Evolutionary conservation across 2,888 invertebrate genomes (phyloP).

Genomic region (Parascotia fuliginaria): DNA sequence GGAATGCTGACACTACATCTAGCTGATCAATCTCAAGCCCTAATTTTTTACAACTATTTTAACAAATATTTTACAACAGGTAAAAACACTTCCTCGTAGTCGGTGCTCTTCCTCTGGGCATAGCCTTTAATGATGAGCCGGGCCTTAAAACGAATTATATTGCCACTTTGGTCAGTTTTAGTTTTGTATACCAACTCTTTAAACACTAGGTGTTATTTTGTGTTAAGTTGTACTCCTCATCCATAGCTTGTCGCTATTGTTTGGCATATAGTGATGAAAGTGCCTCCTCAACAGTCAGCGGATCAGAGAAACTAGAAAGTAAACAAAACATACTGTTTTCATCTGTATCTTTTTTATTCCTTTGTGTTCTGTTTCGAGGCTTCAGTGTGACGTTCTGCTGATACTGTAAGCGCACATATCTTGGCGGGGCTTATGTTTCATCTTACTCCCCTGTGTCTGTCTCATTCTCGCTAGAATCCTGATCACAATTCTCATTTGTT

Average conservation of each 20-base stretch:
- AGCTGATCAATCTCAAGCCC: slow-evolving; percentile 12
- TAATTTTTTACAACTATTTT: slow-evolving; percentile 30
- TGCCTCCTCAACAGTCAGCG: slow-evolving; percentile 21
- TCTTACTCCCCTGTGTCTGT: too few species aligned
- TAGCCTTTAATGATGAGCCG: background rate
- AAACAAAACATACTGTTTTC: slow-evolving; percentile 20
- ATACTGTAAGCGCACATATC: too few species aligned
- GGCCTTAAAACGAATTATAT: background rate
- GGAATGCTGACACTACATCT: background rate
- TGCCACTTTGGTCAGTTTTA: background rate
- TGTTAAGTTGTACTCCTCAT: background rate
- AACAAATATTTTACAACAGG: slow-evolving; percentile 5
- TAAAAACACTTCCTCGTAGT: background rate
- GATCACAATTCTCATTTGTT: too few species aligned
- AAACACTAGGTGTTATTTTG: background rate
- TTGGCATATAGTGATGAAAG: slow-evolving; percentile 19
- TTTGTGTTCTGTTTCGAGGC: slow-evolving; percentile 2
- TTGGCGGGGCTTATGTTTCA: too few species aligned
- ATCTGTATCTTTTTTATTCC: background rate
- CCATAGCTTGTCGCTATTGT: slow-evolving; percentile 16
- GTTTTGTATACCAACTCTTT: background rate
- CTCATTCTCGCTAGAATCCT: too few species aligned
- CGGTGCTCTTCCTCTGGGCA: background rate
- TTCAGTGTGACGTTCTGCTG: too few species aligned
- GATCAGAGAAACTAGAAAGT: slow-evolving; percentile 17